Evolutionary conservation across 2,113 vertebrate genomes (phyloP).

Genomic region (Rhipidura dahli): DNA sequence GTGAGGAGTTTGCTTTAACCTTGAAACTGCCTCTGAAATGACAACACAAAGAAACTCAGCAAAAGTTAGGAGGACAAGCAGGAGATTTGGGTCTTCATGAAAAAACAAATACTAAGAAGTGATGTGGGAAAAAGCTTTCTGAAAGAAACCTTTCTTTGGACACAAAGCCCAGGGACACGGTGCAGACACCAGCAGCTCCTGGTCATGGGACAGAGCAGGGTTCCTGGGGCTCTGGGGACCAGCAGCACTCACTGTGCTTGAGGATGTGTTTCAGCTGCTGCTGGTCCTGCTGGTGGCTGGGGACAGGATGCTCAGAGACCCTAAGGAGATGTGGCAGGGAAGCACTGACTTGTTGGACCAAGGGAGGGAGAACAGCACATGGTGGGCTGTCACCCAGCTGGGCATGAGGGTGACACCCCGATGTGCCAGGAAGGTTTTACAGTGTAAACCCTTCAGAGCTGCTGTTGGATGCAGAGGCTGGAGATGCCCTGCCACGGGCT

Average conservation of each 20-base stretch:
- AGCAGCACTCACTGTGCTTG: background rate
- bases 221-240: background rate
- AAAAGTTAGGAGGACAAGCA: background rate
- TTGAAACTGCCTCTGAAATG: slow-evolving; percentile 36
- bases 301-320: background rate
- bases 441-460: background rate
- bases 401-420: background rate
- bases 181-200: background rate
- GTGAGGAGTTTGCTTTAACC: slow-evolving; percentile 16
- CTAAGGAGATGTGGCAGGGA: accelerated
- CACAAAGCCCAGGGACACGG: accelerated
- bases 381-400: background rate
- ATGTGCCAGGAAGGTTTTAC: background rate
- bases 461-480: background rate
- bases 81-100: background rate
- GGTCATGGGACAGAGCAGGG: background rate
- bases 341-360: background rate
- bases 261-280: background rate
- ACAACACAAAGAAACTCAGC: background rate
- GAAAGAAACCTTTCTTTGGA: background rate
- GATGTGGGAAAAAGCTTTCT: background rate
- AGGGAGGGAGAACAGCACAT: accelerated
- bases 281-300: accelerated
- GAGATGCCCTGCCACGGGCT: accelerated
- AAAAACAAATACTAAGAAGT: background rate